Percentiles rank a stretch among this genome's conserved stretches.
These are phyloP conservation scores for Drosophila heteroneura DNA, from an alignment of 2,888 invertebrate species.

Conservation along the genomic window DNA sequence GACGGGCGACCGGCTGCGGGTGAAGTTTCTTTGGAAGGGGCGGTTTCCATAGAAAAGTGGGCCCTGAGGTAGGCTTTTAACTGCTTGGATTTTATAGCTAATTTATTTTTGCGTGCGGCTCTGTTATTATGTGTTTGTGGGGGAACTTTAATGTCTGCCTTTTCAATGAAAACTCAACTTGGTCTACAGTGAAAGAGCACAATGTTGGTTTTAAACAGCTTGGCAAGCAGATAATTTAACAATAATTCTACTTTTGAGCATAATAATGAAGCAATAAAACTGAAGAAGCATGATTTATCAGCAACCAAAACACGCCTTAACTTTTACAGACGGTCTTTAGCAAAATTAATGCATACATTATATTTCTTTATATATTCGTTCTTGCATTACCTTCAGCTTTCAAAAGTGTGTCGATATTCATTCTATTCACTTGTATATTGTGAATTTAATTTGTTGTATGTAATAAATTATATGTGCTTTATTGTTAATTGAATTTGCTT, in stretches of 20 bases:
- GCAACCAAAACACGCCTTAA: not conserved
- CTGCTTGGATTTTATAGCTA: constrained; percentile 70
- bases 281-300: not conserved
- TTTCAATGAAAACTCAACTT: constrained; percentile 1
- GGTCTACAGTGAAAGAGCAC: constrained; percentile 1
- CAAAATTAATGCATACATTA: not conserved
- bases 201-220: not conserved
- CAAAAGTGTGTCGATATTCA: not conserved
- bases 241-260: not conserved
- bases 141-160: not conserved
- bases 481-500: not conserved
- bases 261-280: not conserved
- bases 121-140: constrained; percentile 47
- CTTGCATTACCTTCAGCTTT: no score
- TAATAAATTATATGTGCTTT: not conserved
- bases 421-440: not conserved
- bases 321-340: not conserved
- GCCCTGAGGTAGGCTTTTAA: constrained; percentile 66
- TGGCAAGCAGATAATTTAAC: not conserved
- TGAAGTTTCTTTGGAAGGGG: not conserved
- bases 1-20: not conserved
- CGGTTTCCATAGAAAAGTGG: constrained; percentile 2
- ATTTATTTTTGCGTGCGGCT: constrained; percentile 62
- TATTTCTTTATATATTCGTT: not conserved
- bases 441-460: not conserved